These are phyloP conservation scores for Cerastis rubricosa DNA, from an alignment of 2,888 invertebrate species.

Conservation along the genomic window DNA sequence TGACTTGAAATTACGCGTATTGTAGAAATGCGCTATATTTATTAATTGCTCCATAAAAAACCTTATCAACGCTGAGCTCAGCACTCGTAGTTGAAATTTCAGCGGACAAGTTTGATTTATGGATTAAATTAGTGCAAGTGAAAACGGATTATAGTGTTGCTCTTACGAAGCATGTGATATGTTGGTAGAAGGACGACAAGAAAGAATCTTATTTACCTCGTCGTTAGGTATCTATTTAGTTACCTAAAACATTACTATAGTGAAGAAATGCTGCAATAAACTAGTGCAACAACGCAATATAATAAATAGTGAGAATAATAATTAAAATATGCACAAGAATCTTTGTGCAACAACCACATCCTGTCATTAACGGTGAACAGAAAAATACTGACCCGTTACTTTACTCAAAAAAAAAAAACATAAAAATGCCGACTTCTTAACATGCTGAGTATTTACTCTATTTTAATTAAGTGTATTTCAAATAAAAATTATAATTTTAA, in stretches of 20 bases:
- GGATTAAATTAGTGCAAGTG: not conserved
- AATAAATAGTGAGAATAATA: not conserved
- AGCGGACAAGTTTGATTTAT: not conserved
- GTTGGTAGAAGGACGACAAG: not conserved
- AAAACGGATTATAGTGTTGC: not conserved
- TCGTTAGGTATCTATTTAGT: not conserved
- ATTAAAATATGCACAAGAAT: slow-evolving; percentile 35
- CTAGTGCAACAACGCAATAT: not conserved
- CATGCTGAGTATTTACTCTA: not conserved
- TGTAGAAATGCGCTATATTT: not conserved
- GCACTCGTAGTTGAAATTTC: not conserved
- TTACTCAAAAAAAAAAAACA: slow-evolving; percentile 12
- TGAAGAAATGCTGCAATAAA: not conserved
- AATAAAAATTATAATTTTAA: not conserved
- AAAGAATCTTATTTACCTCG: not conserved
- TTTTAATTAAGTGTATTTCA: not conserved
- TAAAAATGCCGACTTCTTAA: not conserved
- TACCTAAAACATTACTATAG: not conserved
- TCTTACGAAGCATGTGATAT: not conserved
- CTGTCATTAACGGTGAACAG: slow-evolving; percentile 43
- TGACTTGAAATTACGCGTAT: not conserved
- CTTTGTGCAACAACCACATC: slow-evolving; percentile 34
- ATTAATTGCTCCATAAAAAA: not conserved
- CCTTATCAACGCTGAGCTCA: not conserved
- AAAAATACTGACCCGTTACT: slow-evolving; percentile 14